Conservation (phyloP, 2,113 vertebrate species). For the Mesocricetus auratus region DNA sequence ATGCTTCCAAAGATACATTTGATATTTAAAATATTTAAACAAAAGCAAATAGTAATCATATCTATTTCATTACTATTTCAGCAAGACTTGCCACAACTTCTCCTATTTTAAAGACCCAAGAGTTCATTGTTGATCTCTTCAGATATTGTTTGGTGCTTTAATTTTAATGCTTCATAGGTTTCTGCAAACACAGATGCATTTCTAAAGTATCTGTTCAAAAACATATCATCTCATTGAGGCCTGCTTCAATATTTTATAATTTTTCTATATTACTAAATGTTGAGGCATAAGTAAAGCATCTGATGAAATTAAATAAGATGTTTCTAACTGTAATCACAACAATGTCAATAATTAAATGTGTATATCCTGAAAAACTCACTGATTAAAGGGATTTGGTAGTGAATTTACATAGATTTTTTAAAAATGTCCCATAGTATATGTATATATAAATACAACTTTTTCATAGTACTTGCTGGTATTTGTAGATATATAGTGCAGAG, state of each 20-base stretch:
- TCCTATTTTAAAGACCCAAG: slow-evolving; percentile 11
- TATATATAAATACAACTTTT: too few species aligned
- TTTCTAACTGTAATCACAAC: background rate
- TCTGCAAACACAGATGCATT: background rate
- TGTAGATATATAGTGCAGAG: too few species aligned
- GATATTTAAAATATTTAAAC: slow-evolving; percentile 49
- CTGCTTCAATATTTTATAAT: background rate
- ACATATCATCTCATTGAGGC: background rate
- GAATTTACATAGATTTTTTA: background rate
- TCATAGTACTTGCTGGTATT: too few species aligned
- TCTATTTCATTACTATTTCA: slow-evolving; percentile 9
- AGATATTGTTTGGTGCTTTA: slow-evolving; percentile 33
- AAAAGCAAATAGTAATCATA: slow-evolving; percentile 52
- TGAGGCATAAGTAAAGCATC: background rate
- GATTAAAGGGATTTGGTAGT: background rate
- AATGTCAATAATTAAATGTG: background rate
- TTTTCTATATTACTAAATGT: background rate
- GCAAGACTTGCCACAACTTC: slow-evolving; percentile 11
- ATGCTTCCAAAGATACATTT: slow-evolving; percentile 9
- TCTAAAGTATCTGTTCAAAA: slow-evolving; percentile 29
- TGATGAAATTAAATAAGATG: background rate
- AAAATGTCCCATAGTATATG: background rate
- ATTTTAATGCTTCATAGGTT: slow-evolving; percentile 32
- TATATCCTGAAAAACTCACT: background rate
- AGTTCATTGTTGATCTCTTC: slow-evolving; percentile 49